A percentile compares a stretch with the other conserved stretches of the same genome.
phyloP scores from a whole-genome alignment of 2,113 vertebrate species.

The Rostratula benghalensis region DNA sequence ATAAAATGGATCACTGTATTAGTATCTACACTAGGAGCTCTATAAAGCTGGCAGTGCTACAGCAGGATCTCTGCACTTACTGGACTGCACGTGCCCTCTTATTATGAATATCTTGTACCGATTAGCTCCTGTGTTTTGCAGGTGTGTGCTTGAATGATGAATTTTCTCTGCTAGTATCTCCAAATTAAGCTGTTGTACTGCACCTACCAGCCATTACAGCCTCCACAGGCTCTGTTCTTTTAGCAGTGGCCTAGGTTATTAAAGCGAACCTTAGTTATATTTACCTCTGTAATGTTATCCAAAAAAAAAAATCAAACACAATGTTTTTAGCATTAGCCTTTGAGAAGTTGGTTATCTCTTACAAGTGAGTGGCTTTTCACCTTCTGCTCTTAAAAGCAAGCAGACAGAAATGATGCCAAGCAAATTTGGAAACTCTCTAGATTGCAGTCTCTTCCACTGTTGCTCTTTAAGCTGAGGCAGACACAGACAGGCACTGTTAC shows the following conservation, averaged over 20 bases:
- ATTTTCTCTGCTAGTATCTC: slow-evolving; percentile 28
- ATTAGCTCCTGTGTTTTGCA: slow-evolving; percentile 53
- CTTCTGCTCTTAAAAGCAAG: slow-evolving; percentile 38
- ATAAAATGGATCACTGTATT: slow-evolving; percentile 64
- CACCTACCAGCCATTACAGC: slow-evolving; percentile 3
- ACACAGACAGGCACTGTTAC: slow-evolving; percentile 52
- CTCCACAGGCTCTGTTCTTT: neutral
- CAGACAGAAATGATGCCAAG: slow-evolving; percentile 64
- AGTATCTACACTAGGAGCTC: slow-evolving; percentile 43
- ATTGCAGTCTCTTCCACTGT: slow-evolving; percentile 63
- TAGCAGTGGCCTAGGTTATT: slow-evolving; percentile 32
- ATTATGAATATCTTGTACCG: slow-evolving; percentile 4
- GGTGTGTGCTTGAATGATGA: neutral
- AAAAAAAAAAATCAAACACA: slow-evolving; percentile 46
- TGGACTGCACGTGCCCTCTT: slow-evolving; percentile 47
- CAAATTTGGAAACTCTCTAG: slow-evolving; percentile 72
- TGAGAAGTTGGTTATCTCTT: slow-evolving; percentile 64
- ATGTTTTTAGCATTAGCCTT: slow-evolving; percentile 66
- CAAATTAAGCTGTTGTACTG: slow-evolving; percentile 33
- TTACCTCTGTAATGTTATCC: slow-evolving; percentile 51
- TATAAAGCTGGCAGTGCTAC: slow-evolving; percentile 21
- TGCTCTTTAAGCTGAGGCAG: slow-evolving; percentile 64
- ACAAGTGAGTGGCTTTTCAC: slow-evolving; percentile 51
- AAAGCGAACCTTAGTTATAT: slow-evolving; percentile 48
- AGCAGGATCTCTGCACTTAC: slow-evolving; percentile 39